Base-by-base conservation (phyloP, 2,888 invertebrate genomes). In the Rhagium mordax region DNA sequence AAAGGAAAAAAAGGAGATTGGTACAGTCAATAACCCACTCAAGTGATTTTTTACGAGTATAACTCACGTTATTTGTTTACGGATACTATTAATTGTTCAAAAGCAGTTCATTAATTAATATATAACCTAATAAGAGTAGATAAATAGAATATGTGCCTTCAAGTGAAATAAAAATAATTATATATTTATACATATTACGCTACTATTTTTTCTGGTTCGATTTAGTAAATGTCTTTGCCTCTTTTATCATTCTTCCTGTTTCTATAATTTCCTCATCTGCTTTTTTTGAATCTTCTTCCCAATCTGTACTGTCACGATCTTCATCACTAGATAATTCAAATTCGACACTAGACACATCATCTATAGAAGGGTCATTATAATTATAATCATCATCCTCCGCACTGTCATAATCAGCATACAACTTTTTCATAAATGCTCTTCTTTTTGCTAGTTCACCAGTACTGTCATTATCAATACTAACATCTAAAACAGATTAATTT, bases 341-440 rank as follows among this genome's bases (percentile, higher is more conserved):
- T 53, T 78, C 80, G 68, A 79, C 80, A 64, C 80, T 79, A 41
- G 78, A 76, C 1, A n/a, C 74, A 70, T 80, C 77, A 59, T 79
- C 74, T 29, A 80, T 71, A 55, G 79, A 80, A 41, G 80, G 79
- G 71, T 80, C 80, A 7, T 79, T 72, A 29, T 55, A 64, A 59
- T 78, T 76, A n/a, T n/a, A n/a, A n/a, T 78, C 76, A 59, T 78
- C 76, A 71, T 78, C 78, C 49, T 78, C 76, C 8, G 72, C 71
- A 21, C 72, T 66, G 29, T 76, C 78, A 18, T 69, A 18, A 18
- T 53, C 5, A 15, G 51, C 18, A n/a, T 33, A 16, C 18, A 21
- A n/a, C 8, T 24, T 27, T 15, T 65, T 65, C 29, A 29, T 41
- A 10, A 55, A 20, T 41, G 55, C n/a, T 16, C 47, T 53, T 41